These are phyloP conservation scores for Hypsibius dujardini DNA, from an alignment of 1,140 invertebrate species.

Conservation along the genomic window DNA sequence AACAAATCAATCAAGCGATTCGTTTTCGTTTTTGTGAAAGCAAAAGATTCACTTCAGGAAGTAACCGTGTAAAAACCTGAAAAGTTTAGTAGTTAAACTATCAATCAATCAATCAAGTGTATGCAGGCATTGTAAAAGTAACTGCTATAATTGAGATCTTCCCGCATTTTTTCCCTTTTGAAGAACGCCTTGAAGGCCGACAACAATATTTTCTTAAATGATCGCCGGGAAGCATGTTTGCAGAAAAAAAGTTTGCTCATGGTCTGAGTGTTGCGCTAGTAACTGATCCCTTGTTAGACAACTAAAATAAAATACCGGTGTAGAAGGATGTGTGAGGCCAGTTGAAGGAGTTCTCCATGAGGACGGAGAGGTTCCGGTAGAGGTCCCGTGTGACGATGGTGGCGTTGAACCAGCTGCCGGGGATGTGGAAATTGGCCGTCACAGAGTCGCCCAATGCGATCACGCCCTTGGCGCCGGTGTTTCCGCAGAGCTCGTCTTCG, in stretches of 20 bases:
- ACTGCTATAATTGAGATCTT: too few relatives aligned
- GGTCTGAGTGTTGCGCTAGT: too few relatives aligned
- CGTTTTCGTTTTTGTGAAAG: too few relatives aligned
- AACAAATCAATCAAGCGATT: too few relatives aligned
- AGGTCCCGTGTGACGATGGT: slow-evolving; percentile 26
- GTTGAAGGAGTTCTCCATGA: slow-evolving; percentile 37
- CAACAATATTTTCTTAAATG: slow-evolving; percentile 20
- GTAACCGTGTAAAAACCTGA: too few relatives aligned
- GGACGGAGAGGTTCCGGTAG: slow-evolving; percentile 31
- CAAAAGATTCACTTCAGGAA: too few relatives aligned
- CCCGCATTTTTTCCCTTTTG: slow-evolving; percentile 15
- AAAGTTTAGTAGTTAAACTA: too few relatives aligned
- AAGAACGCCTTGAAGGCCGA: slow-evolving; percentile 20
- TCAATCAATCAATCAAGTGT: too few relatives aligned
- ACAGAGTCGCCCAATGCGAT: slow-evolving; percentile 39
- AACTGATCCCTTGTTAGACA: too few relatives aligned
- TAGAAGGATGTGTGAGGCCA: slow-evolving; percentile 38
- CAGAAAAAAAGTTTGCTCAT: too few relatives aligned
- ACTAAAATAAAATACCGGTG: slow-evolving; percentile 29
- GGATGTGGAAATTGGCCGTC: slow-evolving; percentile 39
- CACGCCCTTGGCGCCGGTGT: slow-evolving; percentile 31
- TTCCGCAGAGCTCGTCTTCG: slow-evolving; percentile 34
- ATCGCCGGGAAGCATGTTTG: too few relatives aligned
- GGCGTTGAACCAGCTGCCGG: slow-evolving; percentile 36
- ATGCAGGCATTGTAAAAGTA: too few relatives aligned